Percentiles rank a stretch among this genome's conserved stretches.
phyloP scores from a whole-genome alignment of 1,140 invertebrate genomes.

The Anadara kagoshimensis region DNA sequence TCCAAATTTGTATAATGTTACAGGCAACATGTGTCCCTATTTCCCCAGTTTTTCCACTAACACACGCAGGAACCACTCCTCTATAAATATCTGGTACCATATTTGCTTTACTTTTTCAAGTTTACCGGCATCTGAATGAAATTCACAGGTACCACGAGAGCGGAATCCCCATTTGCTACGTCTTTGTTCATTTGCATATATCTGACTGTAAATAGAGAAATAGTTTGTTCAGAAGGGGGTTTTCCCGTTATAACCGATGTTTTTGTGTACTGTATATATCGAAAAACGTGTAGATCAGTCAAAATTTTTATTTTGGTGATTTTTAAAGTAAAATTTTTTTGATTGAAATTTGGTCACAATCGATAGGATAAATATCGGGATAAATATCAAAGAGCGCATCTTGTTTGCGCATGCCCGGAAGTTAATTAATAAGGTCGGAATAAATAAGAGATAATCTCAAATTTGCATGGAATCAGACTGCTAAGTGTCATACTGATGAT shows the following conservation, averaged over 20 bases:
- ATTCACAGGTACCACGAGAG: constrained; percentile 30
- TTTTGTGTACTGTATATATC: constrained; percentile 1
- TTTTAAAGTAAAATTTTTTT: constrained; percentile 14
- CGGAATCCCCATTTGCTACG: constrained; percentile 27
- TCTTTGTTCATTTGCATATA: constrained; percentile 63
- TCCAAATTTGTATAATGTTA: constrained; percentile 2
- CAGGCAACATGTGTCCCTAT: background rate
- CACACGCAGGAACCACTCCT: background rate
- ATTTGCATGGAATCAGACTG: background rate
- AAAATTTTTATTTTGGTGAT: background rate
- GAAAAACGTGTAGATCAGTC: background rate
- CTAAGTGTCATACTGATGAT: background rate
- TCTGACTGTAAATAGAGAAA: constrained; percentile 19
- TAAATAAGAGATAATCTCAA: constrained; percentile 15
- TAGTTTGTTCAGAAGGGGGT: constrained; percentile 38
- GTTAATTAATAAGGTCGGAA: constrained; percentile 39
- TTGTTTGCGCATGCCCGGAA: constrained; percentile 51
- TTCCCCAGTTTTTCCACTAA: background rate
- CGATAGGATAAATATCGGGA: constrained; percentile 53
- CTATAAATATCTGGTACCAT: no score
- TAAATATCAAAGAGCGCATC: constrained; percentile 45
- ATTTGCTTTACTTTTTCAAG: no score
- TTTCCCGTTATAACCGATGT: constrained; percentile 33
- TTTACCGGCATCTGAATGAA: constrained; percentile 2
- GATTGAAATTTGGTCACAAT: constrained; percentile 33